These are phyloP conservation scores for Chelon auratus DNA, from an alignment of 2,797 vertebrate species.

Conservation along the genomic window DNA sequence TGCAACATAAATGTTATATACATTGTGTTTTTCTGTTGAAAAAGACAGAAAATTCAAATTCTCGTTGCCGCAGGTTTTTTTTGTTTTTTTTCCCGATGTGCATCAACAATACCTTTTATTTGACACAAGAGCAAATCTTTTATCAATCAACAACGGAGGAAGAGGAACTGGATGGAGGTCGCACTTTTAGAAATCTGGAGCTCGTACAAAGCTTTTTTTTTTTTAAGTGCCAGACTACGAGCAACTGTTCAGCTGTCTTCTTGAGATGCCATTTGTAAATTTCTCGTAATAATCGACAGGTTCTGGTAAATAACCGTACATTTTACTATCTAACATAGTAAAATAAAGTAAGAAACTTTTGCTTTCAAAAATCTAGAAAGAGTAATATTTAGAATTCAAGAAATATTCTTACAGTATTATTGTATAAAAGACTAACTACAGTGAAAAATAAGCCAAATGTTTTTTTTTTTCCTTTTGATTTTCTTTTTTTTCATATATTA, in stretches of 20 bases:
- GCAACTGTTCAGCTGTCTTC: constrained; percentile 93
- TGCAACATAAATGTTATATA: constrained; percentile 99
- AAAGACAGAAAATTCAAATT: constrained; percentile 96
- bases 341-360: constrained; percentile 99
- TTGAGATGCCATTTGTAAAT: constrained; percentile 94
- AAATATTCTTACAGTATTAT: constrained; percentile 99
- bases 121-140: constrained; percentile 95
- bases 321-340: constrained; percentile 99
- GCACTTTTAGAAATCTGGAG: constrained; percentile 90
- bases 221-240: constrained; percentile 88
- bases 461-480: constrained; percentile 84
- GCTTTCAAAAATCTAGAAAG: constrained; percentile 99
- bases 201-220: constrained; percentile 89
- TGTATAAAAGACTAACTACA: constrained; percentile 99
- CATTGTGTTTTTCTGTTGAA: constrained; percentile 96
- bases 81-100: constrained; percentile 83
- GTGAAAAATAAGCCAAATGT: constrained; percentile 99
- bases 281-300: constrained; percentile 96
- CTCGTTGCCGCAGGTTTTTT: constrained; percentile 86
- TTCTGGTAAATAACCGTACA: constrained; percentile 99
- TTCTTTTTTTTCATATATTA: constrained; percentile 91
- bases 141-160: constrained; percentile 92
- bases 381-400: constrained; percentile 99
- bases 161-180: constrained; percentile 90
- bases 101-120: constrained; percentile 93